A percentile compares a stretch with the other conserved stretches of the same genome.
Evolutionary conservation across 2,113 vertebrate genomes (phyloP).

Genomic region (Ursus arctos): DNA sequence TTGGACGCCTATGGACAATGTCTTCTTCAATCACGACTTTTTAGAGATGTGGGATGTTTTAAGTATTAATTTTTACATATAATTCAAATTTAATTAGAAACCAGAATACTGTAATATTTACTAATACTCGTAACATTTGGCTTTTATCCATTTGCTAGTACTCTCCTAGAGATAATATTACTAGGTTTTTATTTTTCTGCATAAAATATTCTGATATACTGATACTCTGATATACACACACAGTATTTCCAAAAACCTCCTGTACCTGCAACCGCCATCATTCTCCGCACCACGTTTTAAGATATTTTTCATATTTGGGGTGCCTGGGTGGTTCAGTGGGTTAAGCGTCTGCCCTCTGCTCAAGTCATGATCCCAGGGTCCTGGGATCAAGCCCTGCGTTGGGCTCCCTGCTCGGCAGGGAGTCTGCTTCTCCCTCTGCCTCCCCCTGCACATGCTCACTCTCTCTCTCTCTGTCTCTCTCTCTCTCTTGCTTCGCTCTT

Average conservation of each 20-base stretch:
- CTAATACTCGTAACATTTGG: neutral
- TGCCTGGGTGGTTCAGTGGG: neutral
- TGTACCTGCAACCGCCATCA: neutral
- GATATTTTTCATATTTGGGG: neutral
- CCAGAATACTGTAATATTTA: neutral
- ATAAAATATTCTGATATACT: too few relatives aligned
- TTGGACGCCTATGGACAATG: neutral
- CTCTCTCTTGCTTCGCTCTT: too few relatives aligned
- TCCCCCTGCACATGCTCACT: too few relatives aligned
- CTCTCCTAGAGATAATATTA: neutral
- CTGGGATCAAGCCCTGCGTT: too few relatives aligned
- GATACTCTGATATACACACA: neutral
- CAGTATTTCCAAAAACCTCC: neutral
- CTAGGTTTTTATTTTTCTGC: neutral
- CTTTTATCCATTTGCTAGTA: neutral
- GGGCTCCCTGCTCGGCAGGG: too few relatives aligned
- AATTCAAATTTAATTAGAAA: slow-evolving; percentile 28
- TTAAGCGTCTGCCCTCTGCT: neutral
- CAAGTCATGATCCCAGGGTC: too few relatives aligned
- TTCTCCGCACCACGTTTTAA: neutral
- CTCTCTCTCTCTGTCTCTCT: too few relatives aligned
- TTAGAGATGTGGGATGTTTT: neutral
- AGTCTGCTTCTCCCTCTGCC: too few relatives aligned
- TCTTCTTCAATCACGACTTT: neutral
- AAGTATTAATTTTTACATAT: neutral